phyloP scores from a whole-genome alignment of 2,888 invertebrate species.

The Bugula neritina region DNA sequence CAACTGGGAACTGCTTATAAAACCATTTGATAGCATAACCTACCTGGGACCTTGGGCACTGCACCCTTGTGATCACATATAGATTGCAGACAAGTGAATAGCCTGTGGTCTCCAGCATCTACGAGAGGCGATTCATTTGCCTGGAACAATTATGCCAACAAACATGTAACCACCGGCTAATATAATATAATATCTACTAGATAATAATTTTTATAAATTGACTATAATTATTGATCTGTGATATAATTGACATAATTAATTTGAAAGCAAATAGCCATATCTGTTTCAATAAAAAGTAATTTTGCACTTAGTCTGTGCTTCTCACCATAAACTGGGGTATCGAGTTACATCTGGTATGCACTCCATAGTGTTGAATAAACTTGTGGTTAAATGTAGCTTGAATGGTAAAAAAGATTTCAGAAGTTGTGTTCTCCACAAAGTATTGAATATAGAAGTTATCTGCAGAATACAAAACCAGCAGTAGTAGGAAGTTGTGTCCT shows the following conservation, averaged over 20 bases:
- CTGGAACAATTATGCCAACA: background rate
- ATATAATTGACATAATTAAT: too few species aligned
- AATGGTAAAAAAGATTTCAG: background rate
- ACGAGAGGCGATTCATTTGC: background rate
- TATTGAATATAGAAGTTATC: background rate
- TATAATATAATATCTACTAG: too few species aligned
- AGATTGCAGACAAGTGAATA: background rate
- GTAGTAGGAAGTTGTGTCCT: too few species aligned
- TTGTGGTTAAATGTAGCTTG: constrained; percentile 4
- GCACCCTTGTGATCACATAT: constrained; percentile 22
- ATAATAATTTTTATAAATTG: too few species aligned
- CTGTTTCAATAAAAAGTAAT: too few species aligned
- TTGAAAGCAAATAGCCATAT: too few species aligned
- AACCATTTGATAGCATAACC: too few species aligned
- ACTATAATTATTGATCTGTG: too few species aligned
- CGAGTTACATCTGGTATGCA: background rate
- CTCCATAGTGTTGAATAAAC: background rate
- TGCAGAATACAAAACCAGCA: background rate
- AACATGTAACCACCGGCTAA: too few species aligned
- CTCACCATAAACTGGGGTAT: background rate
- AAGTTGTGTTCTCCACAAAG: background rate
- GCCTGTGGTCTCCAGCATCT: constrained; percentile 1
- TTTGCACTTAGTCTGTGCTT: too few species aligned
- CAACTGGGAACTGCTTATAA: too few species aligned
- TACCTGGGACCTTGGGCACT: constrained; percentile 9